Conservation (phyloP, 2,797 vertebrate species). For the Phaenicophaeus curvirostris region DNA sequence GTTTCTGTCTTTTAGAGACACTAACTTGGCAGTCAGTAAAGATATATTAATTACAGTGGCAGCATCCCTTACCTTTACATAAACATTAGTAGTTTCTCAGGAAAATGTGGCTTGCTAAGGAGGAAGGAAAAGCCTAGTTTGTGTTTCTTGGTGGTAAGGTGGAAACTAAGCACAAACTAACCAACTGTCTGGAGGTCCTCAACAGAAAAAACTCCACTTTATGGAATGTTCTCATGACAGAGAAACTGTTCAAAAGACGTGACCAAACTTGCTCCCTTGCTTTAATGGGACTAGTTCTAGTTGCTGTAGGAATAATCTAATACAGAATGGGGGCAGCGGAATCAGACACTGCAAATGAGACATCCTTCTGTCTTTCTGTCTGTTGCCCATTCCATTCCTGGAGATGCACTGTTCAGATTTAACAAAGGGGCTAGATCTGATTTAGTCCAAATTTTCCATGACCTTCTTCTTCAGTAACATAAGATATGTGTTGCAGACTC, state of each 20-base stretch:
- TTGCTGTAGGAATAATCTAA: not conserved
- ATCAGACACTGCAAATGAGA: not conserved
- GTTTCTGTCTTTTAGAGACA: slow-evolving; percentile 40
- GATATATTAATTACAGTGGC: slow-evolving; percentile 55
- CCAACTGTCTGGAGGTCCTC: not conserved
- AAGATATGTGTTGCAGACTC: not conserved
- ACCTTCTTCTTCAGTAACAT: not conserved
- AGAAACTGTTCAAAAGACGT: not conserved
- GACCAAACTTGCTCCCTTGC: not conserved
- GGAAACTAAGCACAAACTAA: slow-evolving; percentile 19
- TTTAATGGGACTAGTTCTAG: not conserved
- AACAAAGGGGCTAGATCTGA: not conserved
- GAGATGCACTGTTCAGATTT: not conserved
- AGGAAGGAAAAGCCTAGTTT: not conserved
- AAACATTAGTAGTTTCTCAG: slow-evolving; percentile 57
- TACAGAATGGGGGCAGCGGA: not conserved
- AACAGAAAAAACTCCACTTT: not conserved
- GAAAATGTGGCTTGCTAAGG: slow-evolving; percentile 35
- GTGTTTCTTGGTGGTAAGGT: slow-evolving; percentile 5
- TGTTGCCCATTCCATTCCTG: not conserved
- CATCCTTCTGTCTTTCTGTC: not conserved
- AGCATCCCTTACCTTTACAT: slow-evolving; percentile 37
- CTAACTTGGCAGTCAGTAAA: slow-evolving; percentile 56
- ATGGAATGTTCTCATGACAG: not conserved
- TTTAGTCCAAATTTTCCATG: not conserved